Conservation (phyloP, 1,140 invertebrate species). For the Steinernema khuongi region DNA sequence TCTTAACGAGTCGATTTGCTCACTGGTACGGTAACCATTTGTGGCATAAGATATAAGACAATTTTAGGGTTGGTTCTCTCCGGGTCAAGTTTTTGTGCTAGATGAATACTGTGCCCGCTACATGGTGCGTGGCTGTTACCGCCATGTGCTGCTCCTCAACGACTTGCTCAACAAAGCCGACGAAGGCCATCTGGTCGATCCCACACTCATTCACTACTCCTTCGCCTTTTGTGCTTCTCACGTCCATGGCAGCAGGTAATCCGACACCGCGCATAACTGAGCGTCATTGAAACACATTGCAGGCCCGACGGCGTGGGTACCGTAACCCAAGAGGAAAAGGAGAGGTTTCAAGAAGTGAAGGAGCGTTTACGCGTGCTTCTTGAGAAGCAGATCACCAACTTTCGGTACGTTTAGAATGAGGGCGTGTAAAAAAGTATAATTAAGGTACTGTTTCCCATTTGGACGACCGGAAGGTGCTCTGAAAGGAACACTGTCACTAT, state of each 20-base stretch:
- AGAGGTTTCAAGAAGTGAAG: constrained; percentile 94
- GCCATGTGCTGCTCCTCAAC: constrained; percentile 89
- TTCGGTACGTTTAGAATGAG: constrained; percentile 67
- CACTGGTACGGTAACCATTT: constrained; percentile 70
- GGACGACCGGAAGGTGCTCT: constrained; percentile 92
- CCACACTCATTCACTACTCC: constrained; percentile 93
- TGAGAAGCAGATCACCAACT: constrained; percentile 98
- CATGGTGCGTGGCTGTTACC: constrained; percentile 89
- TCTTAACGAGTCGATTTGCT: constrained; percentile 91
- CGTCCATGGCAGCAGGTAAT: constrained; percentile 90
- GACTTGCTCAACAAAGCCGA: constrained; percentile 91
- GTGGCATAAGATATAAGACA: neutral
- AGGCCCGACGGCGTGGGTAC: constrained; percentile 96
- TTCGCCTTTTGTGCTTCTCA: constrained; percentile 98
- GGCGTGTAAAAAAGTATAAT: neutral
- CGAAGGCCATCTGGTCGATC: constrained; percentile 89
- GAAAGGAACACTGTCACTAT: constrained; percentile 86
- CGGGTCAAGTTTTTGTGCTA: constrained; percentile 92
- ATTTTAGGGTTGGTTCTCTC: constrained; percentile 91
- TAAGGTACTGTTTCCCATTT: constrained; percentile 92
- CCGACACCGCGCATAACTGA: neutral
- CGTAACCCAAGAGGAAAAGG: constrained; percentile 92
- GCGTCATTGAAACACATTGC: constrained; percentile 36
- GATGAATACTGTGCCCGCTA: constrained; percentile 97
- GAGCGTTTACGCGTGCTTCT: constrained; percentile 82